A percentile compares a stretch with the other conserved stretches of the same genome.
These are phyloP conservation scores for Lymantria dispar DNA, from an alignment of 2,888 invertebrate species.

Conservation along the genomic window DNA sequence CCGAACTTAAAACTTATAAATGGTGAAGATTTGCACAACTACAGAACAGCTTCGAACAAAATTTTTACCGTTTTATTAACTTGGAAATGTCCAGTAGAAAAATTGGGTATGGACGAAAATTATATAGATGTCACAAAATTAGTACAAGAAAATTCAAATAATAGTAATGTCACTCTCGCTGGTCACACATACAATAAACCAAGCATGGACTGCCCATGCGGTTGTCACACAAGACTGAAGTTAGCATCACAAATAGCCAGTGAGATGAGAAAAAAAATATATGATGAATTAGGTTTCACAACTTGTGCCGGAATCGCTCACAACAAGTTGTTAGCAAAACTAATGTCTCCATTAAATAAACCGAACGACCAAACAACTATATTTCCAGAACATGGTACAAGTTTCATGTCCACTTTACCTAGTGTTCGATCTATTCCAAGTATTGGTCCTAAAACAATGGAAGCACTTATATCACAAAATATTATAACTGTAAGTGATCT, in stretches of 20 bases:
- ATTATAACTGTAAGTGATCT: slow-evolving; percentile 86
- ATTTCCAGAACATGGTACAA: slow-evolving; percentile 85
- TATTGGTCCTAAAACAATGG: slow-evolving; percentile 87
- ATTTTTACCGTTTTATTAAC: slow-evolving; percentile 87
- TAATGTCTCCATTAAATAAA: slow-evolving; percentile 87
- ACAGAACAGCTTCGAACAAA: slow-evolving; percentile 89
- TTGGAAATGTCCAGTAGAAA: slow-evolving; percentile 89
- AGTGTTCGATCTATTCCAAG: slow-evolving; percentile 87
- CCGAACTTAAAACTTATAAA: slow-evolving; percentile 89
- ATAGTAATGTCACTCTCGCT: slow-evolving; percentile 60
- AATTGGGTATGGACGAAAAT: slow-evolving; percentile 93
- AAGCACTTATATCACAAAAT: slow-evolving; percentile 84
- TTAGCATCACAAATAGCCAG: slow-evolving; percentile 89
- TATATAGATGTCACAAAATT: slow-evolving; percentile 90
- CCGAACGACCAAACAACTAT: slow-evolving; percentile 92
- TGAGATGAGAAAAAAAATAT: slow-evolving; percentile 88
- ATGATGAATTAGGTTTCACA: slow-evolving; percentile 87
- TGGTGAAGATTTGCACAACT: slow-evolving; percentile 92
- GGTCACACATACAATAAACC: slow-evolving; percentile 83
- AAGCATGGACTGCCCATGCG: slow-evolving; percentile 86
- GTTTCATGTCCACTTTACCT: slow-evolving; percentile 85
- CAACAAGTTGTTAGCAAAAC: slow-evolving; percentile 92
- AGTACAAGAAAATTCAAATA: slow-evolving; percentile 80
- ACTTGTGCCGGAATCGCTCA: slow-evolving; percentile 92
- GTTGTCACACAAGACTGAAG: slow-evolving; percentile 86